Conservation (phyloP, 2,113 vertebrate genomes). For the Sprattus sprattus region DNA sequence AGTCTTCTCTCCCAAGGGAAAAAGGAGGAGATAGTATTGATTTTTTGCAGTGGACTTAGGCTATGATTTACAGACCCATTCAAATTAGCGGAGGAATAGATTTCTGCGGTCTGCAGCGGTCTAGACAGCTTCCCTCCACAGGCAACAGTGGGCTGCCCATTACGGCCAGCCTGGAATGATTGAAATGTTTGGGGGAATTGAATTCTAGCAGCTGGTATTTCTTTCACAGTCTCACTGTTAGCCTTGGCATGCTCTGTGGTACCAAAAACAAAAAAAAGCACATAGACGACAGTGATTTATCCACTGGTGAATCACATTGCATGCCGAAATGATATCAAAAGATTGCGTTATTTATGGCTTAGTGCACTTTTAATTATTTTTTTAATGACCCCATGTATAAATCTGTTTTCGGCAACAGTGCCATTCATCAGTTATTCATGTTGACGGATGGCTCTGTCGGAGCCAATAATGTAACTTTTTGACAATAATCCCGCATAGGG, state of each 20-base stretch:
- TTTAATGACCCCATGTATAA: conserved; percentile 16
- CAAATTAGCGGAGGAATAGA: conserved; percentile 18
- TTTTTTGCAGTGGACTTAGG: conserved; percentile 8
- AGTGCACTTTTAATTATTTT: not conserved
- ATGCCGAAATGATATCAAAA: not conserved
- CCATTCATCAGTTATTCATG: not conserved
- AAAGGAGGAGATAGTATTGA: not conserved
- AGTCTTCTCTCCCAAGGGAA: not conserved
- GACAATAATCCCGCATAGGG: not conserved
- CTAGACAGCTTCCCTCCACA: not conserved
- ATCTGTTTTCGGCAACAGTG: not conserved
- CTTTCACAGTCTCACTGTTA: not conserved
- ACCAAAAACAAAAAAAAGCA: not conserved
- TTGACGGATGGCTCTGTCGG: not conserved
- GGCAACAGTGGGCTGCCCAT: not conserved
- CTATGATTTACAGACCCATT: not conserved
- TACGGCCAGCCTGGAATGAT: not conserved
- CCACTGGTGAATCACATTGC: not conserved
- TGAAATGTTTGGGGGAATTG: not conserved
- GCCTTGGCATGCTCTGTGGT: not conserved
- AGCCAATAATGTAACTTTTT: not conserved
- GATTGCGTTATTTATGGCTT: not conserved
- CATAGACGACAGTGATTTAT: not conserved
- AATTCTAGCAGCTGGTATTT: not conserved
- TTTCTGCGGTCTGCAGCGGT: conserved; percentile 12